Base-by-base conservation (phyloP, 2,113 vertebrate species). In the Crotalus viridis region DNA sequence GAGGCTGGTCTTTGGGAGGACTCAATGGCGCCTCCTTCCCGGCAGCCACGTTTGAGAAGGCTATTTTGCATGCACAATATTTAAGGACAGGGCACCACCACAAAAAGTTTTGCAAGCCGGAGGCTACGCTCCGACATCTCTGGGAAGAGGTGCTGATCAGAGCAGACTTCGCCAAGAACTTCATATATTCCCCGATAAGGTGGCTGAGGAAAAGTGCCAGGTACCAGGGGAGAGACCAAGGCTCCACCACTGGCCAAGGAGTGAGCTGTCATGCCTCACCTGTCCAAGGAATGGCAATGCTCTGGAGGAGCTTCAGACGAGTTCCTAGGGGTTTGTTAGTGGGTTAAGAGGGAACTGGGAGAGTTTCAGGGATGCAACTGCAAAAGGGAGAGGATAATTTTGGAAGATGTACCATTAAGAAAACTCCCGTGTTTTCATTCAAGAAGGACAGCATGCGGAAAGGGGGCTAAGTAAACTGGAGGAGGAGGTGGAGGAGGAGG, bases 371-470 rank as follows among this genome's bases (percentile, higher is more conserved):
- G 94, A 96, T 81, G 95, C 64, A 92, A 94, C 93, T 89, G 93
- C 93, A 90, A 59, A 89, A 97, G 97, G 97, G 97, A 97, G 93
- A 96, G 95, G 46, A 94, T 94, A 94, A 89, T 95, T 94, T 92
- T 26, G 93, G 95, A 64, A 93, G 92, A 88, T 15, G 95, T 91
- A n/a, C 39, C 89, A 94, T 93, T 92, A 92, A 94, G 93, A 64
- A 94, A 96, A 95, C 93, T 93, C 93, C 93, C 94, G 94, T 94
- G 95, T 92, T 93, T 94, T 95, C 13, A 93, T 91, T 95, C 89
- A 17, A 95, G 21, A 94, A 95, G 97, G 93, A 92, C 90, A 4
- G 96, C 98, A 98, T 98, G 98, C 98, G 97, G 95, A 96, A 52
- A 59, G 12, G 52, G 61, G 55, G 43, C 43, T 22, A 5, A 26